Conservation (phyloP, 2,888 invertebrate genomes). For the Orthonevra nobilis region DNA sequence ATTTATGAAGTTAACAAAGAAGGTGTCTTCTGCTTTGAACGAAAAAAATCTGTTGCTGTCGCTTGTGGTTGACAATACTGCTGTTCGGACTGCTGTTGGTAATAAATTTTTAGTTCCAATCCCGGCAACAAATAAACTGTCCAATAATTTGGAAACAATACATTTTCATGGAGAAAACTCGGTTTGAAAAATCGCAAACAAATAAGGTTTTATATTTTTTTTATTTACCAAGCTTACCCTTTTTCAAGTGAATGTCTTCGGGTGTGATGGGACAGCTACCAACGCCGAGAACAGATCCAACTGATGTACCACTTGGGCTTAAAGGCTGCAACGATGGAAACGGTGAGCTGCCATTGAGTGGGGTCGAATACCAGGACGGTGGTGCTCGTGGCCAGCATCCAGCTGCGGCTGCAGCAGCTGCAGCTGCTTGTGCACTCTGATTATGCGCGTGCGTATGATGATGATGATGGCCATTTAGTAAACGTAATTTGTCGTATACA, state of each 20-base stretch:
- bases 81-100: too few relatives aligned
- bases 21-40: too few relatives aligned
- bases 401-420: slow-evolving; percentile 65
- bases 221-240: too few relatives aligned
- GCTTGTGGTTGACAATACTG: too few relatives aligned
- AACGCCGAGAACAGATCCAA: slow-evolving; percentile 48
- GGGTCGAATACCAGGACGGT: slow-evolving; percentile 78
- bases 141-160: too few relatives aligned
- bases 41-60: too few relatives aligned
- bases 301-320: slow-evolving; percentile 58
- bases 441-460: slow-evolving; percentile 70
- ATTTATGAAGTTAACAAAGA: too few relatives aligned
- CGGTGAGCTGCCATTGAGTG: slow-evolving; percentile 73
- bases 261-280: slow-evolving; percentile 71
- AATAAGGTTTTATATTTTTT: too few relatives aligned
- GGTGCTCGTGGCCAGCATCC: slow-evolving; percentile 77
- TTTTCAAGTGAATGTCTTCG: slow-evolving; percentile 75
- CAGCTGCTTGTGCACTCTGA: slow-evolving; percentile 71
- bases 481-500: slow-evolving; percentile 78
- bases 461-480: slow-evolving; percentile 74
- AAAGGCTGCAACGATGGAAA: slow-evolving; percentile 71
- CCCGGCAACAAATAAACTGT: too few relatives aligned
- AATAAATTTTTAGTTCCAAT: too few relatives aligned
- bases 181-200: too few relatives aligned
- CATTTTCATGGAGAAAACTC: too few relatives aligned